Conservation (phyloP, 2,113 vertebrate genomes). For the Cryptotis parvus region DNA sequence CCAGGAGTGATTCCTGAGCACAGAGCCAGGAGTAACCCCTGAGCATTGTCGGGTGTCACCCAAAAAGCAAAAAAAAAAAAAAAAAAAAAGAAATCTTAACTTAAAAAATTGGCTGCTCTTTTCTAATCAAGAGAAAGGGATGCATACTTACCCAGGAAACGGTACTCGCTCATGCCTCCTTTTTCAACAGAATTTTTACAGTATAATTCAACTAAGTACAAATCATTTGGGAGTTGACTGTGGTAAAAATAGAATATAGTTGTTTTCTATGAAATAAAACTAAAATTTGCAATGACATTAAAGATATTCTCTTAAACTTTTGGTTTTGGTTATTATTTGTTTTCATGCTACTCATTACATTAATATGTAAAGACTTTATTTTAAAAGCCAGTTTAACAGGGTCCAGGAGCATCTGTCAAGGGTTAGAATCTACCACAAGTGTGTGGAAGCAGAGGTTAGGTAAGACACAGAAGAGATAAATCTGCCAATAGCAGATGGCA, state of each 20-base stretch:
- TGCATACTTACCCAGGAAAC: background rate
- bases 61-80: too few species aligned
- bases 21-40: too few species aligned
- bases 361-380: background rate
- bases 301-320: background rate
- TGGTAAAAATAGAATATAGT: background rate
- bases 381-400: background rate
- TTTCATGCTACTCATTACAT: slow-evolving; percentile 6
- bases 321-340: slow-evolving; percentile 44
- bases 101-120: too few species aligned
- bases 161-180: background rate
- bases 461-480: too few species aligned
- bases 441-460: too few species aligned
- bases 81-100: too few species aligned
- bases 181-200: background rate
- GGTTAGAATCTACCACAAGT: too few species aligned
- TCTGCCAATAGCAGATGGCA: too few species aligned
- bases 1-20: too few species aligned
- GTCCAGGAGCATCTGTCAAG: too few species aligned
- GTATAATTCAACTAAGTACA: background rate
- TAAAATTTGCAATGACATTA: background rate
- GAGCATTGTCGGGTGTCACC: too few species aligned
- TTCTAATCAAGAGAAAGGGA: background rate
- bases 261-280: background rate
- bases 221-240: background rate